Conservation (phyloP, 2,113 vertebrate species). For the Leptodactylus fuscus region DNA sequence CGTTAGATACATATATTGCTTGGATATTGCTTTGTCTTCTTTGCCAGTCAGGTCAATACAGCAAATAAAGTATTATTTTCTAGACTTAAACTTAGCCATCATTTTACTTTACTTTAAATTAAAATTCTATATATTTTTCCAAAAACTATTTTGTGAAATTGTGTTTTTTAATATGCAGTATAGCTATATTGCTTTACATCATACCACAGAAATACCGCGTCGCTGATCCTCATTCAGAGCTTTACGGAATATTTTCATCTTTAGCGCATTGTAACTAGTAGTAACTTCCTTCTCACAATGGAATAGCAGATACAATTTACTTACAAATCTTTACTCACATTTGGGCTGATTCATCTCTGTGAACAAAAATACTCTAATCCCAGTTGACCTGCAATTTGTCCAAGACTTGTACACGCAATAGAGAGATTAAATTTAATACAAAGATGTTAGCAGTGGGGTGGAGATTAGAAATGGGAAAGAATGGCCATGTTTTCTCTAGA, state of each 20-base stretch:
- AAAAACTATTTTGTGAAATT: no score
- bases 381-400: slow-evolving; percentile 89
- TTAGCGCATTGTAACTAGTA: background rate
- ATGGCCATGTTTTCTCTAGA: slow-evolving; percentile 78
- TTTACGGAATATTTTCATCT: background rate
- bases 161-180: no score
- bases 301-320: background rate
- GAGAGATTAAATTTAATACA: slow-evolving; percentile 90
- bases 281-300: background rate
- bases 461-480: slow-evolving; percentile 89
- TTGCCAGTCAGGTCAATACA: no score
- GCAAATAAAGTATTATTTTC: no score
- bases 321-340: slow-evolving; percentile 16
- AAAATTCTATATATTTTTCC: no score
- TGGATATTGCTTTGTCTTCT: no score
- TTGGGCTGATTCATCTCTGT: slow-evolving; percentile 81
- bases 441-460: slow-evolving; percentile 82
- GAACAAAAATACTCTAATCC: slow-evolving; percentile 93
- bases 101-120: no score
- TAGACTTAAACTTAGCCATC: no score
- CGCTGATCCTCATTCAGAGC: background rate
- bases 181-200: no score
- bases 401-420: slow-evolving; percentile 79
- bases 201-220: background rate
- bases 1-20: no score